Percentiles rank a stretch among this genome's conserved stretches.
These are phyloP conservation scores for Ramphastos sulfuratus DNA, from an alignment of 2,113 vertebrate species.

Conservation along the genomic window DNA sequence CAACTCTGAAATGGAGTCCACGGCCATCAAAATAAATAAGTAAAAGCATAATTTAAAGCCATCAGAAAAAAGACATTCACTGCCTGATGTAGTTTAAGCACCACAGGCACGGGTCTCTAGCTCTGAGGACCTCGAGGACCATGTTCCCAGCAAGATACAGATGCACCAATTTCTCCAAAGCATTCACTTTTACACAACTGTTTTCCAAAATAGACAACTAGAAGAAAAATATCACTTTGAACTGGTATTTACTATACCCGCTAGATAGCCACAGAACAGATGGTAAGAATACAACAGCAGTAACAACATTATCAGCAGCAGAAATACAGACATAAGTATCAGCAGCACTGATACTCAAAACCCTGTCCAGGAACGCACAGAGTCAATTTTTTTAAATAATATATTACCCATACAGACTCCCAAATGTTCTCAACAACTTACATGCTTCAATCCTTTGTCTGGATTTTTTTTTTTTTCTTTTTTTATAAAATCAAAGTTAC, in stretches of 20 bases:
- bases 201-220: slow-evolving; percentile 26
- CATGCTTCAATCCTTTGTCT: background rate
- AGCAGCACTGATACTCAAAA: background rate
- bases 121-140: background rate
- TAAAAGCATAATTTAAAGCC: background rate
- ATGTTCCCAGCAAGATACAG: background rate
- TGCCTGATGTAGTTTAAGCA: background rate
- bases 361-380: background rate
- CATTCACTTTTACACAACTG: background rate
- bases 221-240: slow-evolving; percentile 6
- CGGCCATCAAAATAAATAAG: background rate
- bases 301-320: slow-evolving; percentile 28
- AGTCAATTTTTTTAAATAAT: slow-evolving; percentile 41
- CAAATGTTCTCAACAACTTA: slow-evolving; percentile 29
- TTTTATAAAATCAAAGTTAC: background rate
- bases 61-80: background rate
- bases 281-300: background rate
- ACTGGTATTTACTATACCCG: slow-evolving; percentile 43
- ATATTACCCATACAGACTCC: background rate
- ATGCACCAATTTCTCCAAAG: background rate
- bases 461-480: background rate
- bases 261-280: slow-evolving; percentile 49
- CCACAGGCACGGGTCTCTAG: background rate
- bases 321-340: background rate
- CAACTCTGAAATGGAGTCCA: background rate